Percentiles rank a stretch among this genome's conserved stretches.
phyloP scores from a whole-genome alignment of 2,113 vertebrate species.

The Varanus salvator region DNA sequence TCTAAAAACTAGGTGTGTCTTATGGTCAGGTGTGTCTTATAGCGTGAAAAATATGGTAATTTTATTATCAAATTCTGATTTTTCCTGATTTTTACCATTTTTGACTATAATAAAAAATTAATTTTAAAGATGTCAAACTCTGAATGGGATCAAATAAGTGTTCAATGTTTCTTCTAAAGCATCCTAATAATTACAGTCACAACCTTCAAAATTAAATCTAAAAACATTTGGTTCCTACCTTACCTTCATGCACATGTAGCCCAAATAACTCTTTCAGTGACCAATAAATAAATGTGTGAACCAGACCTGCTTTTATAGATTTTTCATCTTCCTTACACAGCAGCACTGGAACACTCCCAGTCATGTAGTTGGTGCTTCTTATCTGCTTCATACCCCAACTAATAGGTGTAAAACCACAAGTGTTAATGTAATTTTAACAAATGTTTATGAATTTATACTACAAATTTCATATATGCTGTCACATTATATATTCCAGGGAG shows the following conservation, averaged over 20 bases:
- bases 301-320: background rate
- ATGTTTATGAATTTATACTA: slow-evolving; percentile 41
- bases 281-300: background rate
- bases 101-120: no score
- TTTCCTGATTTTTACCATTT: background rate
- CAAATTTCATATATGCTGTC: slow-evolving; percentile 50
- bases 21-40: no score
- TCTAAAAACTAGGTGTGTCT: no score
- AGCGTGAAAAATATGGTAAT: no score
- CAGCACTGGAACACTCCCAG: slow-evolving; percentile 18
- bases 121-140: background rate
- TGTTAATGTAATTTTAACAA: slow-evolving; percentile 51
- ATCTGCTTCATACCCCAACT: slow-evolving; percentile 38
- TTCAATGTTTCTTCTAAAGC: background rate
- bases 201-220: background rate
- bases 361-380: slow-evolving; percentile 21
- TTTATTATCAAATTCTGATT: background rate
- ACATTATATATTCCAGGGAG: slow-evolving; percentile 36
- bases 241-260: background rate
- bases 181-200: background rate
- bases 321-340: background rate
- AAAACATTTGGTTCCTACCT: background rate
- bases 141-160: background rate
- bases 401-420: slow-evolving; percentile 30
- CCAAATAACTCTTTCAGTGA: background rate